Evolutionary conservation across 2,888 invertebrate genomes (phyloP), one percentile per base, ranked within the genome.

Genomic region (Lamellibrachia satsuma): DNA sequence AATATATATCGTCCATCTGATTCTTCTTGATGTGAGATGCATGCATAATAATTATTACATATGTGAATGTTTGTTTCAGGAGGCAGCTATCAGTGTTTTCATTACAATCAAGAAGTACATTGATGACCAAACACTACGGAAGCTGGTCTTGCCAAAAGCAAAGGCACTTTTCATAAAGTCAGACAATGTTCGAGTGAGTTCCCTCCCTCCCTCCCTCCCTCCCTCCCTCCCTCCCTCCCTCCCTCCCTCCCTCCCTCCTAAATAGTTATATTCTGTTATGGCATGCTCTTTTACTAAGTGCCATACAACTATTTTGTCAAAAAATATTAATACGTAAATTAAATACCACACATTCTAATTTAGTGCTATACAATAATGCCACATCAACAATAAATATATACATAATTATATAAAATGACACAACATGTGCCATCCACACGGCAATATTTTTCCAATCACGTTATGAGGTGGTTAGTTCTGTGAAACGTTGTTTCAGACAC

Each of bases 31-130:
- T 39, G 39, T 39, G 39, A 39, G 75, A 75, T 75, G 22, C 75
- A 75, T 22, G 39, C 39, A 39, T 39, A 39, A 39, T 39, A 39
- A 39, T 39, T 39, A 39, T n/a, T 90, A 91, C 52, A 91, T 91
- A 27, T 7, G 7, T 91, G 52, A 92, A 15, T 91, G 55, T 91
- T 57, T 75, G 91, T 92, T 93, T n/a, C 96, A 99, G 98, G 98
- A 98, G 95, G 98, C 99, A 52, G 98, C 99, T 8, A 97, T 99
- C 94, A 98, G 98, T 93, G 98, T 98, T 55, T 98, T 98, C 15
- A 98, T 98, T 93, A 98, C 98, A 95, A 98, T 98, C 22, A 97
- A 98, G 91, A 98, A 98, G 94, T 98, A 98, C 96, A 97, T 99
- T 94, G 98, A 98, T 94, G 98, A 99, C 95, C 97, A 97, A 93